Conservation (phyloP, 2,797 vertebrate genomes). For the Falco cherrug region DNA sequence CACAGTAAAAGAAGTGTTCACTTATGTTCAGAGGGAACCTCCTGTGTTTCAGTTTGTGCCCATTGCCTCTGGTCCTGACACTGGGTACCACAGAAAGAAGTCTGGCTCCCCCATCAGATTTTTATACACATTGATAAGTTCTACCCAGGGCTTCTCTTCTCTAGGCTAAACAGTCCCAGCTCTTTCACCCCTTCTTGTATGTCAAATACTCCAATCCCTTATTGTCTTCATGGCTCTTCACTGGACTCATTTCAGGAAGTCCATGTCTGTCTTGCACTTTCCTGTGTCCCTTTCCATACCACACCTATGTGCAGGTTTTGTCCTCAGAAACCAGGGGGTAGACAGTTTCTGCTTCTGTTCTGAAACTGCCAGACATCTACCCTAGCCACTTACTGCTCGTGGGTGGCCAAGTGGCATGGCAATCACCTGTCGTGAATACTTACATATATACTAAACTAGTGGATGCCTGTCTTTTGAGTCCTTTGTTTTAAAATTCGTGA, state of each 20-base stretch:
- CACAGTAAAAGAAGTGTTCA: not conserved
- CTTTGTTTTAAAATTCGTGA: not conserved
- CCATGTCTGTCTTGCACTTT: not conserved
- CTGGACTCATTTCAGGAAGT: not conserved
- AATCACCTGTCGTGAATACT: not conserved
- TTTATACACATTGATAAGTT: not conserved
- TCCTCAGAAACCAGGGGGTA: not conserved
- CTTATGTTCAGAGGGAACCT: not conserved
- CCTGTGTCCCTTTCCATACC: not conserved
- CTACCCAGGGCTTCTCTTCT: not conserved
- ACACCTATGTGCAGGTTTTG: not conserved
- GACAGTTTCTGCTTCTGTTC: not conserved
- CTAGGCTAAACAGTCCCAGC: not conserved
- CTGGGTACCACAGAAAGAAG: not conserved
- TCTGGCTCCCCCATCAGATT: not conserved
- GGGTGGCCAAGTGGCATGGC: not conserved
- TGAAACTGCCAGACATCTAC: not conserved
- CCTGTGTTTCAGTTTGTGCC: not conserved
- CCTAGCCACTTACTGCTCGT: not conserved
- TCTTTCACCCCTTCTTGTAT: fast-evolving
- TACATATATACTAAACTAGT: not conserved
- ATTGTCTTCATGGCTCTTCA: not conserved
- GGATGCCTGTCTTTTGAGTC: not conserved
- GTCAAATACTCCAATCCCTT: not conserved
- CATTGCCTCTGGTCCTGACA: not conserved